Base-by-base conservation (phyloP, 2,888 invertebrate species). In the Dynastes grantii region DNA sequence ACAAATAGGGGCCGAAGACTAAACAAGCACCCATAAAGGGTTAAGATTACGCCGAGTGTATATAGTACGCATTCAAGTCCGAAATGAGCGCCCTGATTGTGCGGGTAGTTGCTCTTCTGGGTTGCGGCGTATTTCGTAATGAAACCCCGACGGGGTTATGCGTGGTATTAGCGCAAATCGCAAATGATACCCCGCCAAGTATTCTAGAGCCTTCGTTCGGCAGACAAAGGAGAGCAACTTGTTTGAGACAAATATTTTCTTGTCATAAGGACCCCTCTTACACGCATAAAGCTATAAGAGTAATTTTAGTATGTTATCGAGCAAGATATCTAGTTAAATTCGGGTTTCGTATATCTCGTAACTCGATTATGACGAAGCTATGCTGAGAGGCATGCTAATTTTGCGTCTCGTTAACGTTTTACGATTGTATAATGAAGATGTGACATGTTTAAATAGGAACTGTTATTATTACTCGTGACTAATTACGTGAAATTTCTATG, bases 1-100 rank as follows among this genome's bases (percentile, higher is more conserved):
- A 71, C 71, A 71, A 71, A 71, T 71, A 71, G 55, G 55, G 71
- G 71, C 71, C 71, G 27, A 71, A 9, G 11, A 55, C 71, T 55
- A 58, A 71, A 71, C 55, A 55, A 16, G 55, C 49, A n/a, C 32
- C 9, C 71, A 58, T 55, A 71, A 58, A 71, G 71, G 55, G 71
- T 71, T 71, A 71, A 71, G 71, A 71, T 58, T 71, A 53, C 65
- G 40, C 9, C 22, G 58, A 55, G 16, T 71, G 40, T 53, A 5
- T 65, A 68, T 58, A 58, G 55, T 9, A 58, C 27, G 55, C 55
- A 22, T 58, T 58, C 22, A 9, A 58, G 55, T 58, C 45, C 45
- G 53, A 71, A 37, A 13, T 13, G 40, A 16, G 1, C 37, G 11
- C 9, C 55, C 58, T 13, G 58, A 55, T 51, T 68, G 16, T 71